phyloP scores from a whole-genome alignment of 1,140 invertebrate species.

The Lasioglossum albipes region DNA sequence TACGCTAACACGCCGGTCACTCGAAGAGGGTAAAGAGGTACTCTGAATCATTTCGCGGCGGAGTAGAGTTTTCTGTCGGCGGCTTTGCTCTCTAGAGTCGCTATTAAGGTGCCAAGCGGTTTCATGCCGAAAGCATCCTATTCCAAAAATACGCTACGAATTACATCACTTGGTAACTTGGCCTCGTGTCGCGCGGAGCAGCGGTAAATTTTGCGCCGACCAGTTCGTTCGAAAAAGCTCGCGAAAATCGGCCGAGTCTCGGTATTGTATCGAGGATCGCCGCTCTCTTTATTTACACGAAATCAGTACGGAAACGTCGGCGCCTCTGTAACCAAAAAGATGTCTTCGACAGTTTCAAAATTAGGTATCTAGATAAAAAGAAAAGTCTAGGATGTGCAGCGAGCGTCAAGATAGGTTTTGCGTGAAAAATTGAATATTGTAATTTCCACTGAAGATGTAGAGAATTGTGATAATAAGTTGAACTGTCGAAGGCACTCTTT shows the following conservation, averaged over 20 bases:
- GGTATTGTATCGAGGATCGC: conserved; percentile 15
- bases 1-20: neutral
- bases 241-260: conserved; percentile 41
- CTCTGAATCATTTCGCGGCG: conserved; percentile 11
- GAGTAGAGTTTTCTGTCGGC: conserved; percentile 4
- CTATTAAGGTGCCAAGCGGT: conserved; percentile 72
- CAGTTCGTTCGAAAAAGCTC: conserved; percentile 39
- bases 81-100: conserved; percentile 25
- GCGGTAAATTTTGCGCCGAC: conserved; percentile 64
- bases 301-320: too few relatives aligned
- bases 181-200: conserved; percentile 70
- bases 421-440: too few relatives aligned
- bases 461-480: too few relatives aligned
- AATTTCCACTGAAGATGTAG: too few relatives aligned
- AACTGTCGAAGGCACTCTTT: too few relatives aligned
- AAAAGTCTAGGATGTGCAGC: too few relatives aligned
- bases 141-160: conserved; percentile 69
- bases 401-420: too few relatives aligned
- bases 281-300: conserved; percentile 23
- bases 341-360: too few relatives aligned
- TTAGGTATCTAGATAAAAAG: too few relatives aligned
- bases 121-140: conserved; percentile 70
- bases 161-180: conserved; percentile 73
- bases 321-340: too few relatives aligned
- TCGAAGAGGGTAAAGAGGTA: neutral